phyloP scores from a whole-genome alignment of 2,113 vertebrate genomes.

The Alouatta palliata region DNA sequence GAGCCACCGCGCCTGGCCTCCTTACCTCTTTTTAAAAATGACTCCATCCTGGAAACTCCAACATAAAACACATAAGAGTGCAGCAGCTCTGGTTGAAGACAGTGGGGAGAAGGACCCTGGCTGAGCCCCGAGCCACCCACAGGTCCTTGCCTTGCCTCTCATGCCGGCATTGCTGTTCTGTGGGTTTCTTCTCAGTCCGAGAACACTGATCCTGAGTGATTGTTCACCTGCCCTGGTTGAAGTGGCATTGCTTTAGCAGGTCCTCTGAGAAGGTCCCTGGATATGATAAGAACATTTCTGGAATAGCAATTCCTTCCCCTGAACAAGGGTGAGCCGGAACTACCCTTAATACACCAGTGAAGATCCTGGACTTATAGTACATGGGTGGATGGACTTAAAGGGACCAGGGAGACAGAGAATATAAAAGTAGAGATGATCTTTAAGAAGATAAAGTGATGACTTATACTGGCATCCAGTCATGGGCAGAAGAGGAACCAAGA shows the following conservation, averaged over 20 bases:
- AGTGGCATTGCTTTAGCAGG: neutral
- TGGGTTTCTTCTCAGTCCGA: neutral
- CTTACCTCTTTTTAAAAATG: neutral
- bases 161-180: neutral
- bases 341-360: neutral
- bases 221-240: neutral
- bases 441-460: neutral
- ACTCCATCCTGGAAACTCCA: neutral
- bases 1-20: too few relatives aligned
- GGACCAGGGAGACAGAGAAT: neutral
- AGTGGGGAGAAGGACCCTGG: neutral
- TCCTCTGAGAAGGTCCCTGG: neutral
- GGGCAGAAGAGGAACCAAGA: neutral
- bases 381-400: neutral
- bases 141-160: too few relatives aligned
- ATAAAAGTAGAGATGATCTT: neutral
- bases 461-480: neutral
- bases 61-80: neutral
- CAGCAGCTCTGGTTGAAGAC: neutral
- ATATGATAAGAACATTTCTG: neutral
- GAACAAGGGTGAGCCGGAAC: neutral
- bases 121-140: fast-evolving
- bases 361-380: neutral
- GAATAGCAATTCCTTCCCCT: neutral
- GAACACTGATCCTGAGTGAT: neutral